Evolutionary conservation across 2,797 vertebrate genomes (phyloP).

Genomic region (Sebastiscus albofasciatus): DNA sequence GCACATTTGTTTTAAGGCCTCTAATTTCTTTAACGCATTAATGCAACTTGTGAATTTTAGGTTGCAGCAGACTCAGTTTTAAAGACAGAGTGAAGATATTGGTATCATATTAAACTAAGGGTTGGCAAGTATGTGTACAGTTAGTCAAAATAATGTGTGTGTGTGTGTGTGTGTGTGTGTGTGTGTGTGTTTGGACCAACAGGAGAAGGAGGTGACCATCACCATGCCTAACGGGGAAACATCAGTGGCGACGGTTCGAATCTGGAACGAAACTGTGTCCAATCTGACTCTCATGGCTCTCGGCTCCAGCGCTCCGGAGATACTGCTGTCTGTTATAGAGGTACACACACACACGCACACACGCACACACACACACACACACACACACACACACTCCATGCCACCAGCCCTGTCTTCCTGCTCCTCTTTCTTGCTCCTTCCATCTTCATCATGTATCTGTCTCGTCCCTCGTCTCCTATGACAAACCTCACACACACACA

Average conservation of each 20-base stretch:
- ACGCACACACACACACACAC: conserved; percentile 13
- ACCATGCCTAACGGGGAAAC: conserved; percentile 92
- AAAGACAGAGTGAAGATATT: no score
- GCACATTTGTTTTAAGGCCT: no score
- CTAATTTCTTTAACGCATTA: no score
- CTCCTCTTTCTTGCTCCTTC: background rate
- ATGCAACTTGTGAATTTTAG: no score
- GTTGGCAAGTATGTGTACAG: background rate
- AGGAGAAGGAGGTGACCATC: conserved; percentile 94
- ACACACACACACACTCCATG: background rate
- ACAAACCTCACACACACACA: background rate
- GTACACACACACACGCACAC: conserved; percentile 64
- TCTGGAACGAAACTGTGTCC: conserved; percentile 95
- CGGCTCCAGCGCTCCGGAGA: conserved; percentile 93
- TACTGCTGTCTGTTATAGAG: conserved; percentile 93
- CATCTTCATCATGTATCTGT: background rate
- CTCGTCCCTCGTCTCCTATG: background rate
- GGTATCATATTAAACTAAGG: no score
- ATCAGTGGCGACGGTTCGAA: conserved; percentile 84
- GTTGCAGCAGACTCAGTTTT: no score
- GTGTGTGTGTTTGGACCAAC: conserved; percentile 41
- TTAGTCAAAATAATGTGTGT: background rate
- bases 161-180: no score
- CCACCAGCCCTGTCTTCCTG: background rate
- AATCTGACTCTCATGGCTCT: conserved; percentile 93